These are phyloP conservation scores for Operophtera brumata DNA, from an alignment of 2,888 invertebrate genomes.

Conservation along the genomic window DNA sequence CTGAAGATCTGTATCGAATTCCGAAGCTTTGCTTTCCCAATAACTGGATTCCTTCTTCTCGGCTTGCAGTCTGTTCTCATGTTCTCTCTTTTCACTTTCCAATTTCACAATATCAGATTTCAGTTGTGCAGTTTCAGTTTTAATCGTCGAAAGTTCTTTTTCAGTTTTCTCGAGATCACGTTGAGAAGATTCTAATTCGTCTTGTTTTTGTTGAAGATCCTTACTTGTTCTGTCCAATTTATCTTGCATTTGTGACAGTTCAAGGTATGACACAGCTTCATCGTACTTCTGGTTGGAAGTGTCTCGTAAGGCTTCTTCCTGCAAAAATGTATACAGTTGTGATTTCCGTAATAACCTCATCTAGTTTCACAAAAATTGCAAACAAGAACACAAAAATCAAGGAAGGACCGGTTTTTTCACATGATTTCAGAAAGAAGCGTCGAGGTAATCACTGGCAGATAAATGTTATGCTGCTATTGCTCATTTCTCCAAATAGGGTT, in stretches of 20 bases:
- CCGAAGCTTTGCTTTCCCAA: conserved; percentile 83
- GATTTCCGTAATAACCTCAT: neutral
- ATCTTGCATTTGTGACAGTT: conserved; percentile 75
- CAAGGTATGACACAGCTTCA: conserved; percentile 71
- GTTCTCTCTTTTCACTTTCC: conserved; percentile 81
- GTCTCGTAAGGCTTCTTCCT: conserved; percentile 72
- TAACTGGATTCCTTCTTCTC: conserved; percentile 83
- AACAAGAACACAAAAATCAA: neutral
- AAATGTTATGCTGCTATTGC: neutral
- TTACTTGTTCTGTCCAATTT: conserved; percentile 58
- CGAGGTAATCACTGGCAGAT: neutral
- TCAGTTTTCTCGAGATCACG: conserved; percentile 67
- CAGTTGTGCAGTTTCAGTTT: conserved; percentile 64
- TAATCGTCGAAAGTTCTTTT: conserved; percentile 64
- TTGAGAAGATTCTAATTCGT: conserved; percentile 56
- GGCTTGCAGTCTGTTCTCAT: conserved; percentile 82
- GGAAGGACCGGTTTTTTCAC: neutral
- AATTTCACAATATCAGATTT: conserved; percentile 70
- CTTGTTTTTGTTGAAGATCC: conserved; percentile 64
- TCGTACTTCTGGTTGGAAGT: conserved; percentile 72
- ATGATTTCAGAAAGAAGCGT: neutral
- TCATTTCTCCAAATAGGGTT: neutral
- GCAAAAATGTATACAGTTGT: conserved; percentile 15
- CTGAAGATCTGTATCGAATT: conserved; percentile 82
- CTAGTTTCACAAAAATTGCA: neutral